Evolutionary conservation across 2,113 vertebrate genomes (phyloP), one percentile per base, ranked within the genome.

Genomic region (Clupea harengus): DNA sequence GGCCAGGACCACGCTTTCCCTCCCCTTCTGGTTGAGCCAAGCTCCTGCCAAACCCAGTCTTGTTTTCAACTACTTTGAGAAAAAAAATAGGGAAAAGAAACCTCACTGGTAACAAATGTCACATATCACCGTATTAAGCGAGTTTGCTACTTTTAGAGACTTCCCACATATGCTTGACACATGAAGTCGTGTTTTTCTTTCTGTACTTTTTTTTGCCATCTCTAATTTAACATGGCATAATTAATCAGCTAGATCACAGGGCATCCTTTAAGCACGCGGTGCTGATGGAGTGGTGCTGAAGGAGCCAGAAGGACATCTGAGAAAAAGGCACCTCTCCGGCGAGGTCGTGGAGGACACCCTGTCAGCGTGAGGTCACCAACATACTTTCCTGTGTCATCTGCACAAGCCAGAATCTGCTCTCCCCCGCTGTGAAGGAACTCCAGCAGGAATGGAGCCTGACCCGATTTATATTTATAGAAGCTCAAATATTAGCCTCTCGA

Each of bases 31-130:
- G 85, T 81, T 81, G 85, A 87, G 82, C 44, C 32, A 2, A 28
- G 52, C 72, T 83, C 81, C 81, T 44, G 86, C 92, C 92, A 92
- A 92, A 54, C 52, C 81, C 87, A 88, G 89, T 88, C 83, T 89
- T 93, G 90, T 91, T 89, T 89, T 87, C 87, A 72, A 28, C 64
- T 28, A 13, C 64, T 72, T 72, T 72, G 2, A 72, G 28, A 17
- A 85, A 91, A 89, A 50, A 92, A 80, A 60, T 46, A 85, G 82
- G 64, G 85, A 4, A 8, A 57, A 89, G 60, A 81, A 85, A 88
- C 83, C 89, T 86, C 87, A 25, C 64, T 28, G 64, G 7, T 72
- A 72, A 72, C n/a, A 25, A 32, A 72, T 28, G 64, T 28, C 64
- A 72, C 28, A 72, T 32, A 89, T 91, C 83, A 85, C 86, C 81